Conservation (phyloP, 2,113 vertebrate genomes). For the Erinaceus europaeus region DNA sequence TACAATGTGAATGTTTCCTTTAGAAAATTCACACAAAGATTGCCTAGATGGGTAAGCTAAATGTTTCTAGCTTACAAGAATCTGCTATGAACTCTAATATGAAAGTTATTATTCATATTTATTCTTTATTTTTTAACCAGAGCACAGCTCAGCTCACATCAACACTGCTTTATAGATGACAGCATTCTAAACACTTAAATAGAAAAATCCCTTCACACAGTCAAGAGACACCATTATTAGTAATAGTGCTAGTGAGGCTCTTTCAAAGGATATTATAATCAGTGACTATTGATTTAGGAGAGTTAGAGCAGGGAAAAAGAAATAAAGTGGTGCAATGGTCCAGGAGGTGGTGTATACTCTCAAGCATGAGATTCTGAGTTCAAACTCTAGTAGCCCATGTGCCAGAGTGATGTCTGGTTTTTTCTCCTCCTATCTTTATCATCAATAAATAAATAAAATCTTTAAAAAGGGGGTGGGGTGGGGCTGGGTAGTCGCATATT, state of each 20-base stretch:
- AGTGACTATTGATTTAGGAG: neutral
- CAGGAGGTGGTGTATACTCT: too few relatives aligned
- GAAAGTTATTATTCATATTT: slow-evolving; percentile 19
- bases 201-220: neutral
- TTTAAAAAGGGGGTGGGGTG: too few relatives aligned
- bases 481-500: too few relatives aligned
- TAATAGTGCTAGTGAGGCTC: neutral
- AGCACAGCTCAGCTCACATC: neutral
- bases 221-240: neutral
- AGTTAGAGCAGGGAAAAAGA: neutral
- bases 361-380: too few relatives aligned
- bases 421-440: too few relatives aligned
- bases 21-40: neutral
- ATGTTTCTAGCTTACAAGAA: neutral
- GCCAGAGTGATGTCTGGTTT: too few relatives aligned
- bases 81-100: neutral
- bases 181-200: neutral
- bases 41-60: neutral
- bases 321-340: too few relatives aligned
- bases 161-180: neutral
- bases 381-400: too few relatives aligned
- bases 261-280: neutral
- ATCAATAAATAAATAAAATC: too few relatives aligned
- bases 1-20: neutral
- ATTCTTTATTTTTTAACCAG: neutral